Evolutionary conservation across 2,888 invertebrate genomes (phyloP), one percentile per base, ranked within the genome.

Genomic region (Drosophila vallismaia): DNA sequence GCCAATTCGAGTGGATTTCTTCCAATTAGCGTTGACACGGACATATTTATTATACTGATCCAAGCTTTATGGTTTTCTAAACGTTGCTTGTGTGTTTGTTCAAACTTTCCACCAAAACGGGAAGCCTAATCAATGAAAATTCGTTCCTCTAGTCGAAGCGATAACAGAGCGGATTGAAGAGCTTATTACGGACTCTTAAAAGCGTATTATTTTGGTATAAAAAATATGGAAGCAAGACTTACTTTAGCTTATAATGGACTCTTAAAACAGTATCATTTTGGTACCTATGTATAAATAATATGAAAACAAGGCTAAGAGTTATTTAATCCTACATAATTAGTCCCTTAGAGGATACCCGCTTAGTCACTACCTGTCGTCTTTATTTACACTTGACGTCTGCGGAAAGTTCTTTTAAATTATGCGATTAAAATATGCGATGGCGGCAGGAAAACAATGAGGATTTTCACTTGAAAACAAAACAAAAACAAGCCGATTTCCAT

Each of bases 401-500:
- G 51, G 40, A 14, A 42, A 45, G 36, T 36, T 51, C 62, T 49
- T 52, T 81, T 80, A 78, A 81, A 86, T 74, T 74, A 77, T 80
- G 85, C 78, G 84, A 83, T 86, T 86, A 83, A 75, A 19, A 2
- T 19, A 19, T 19, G 19, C 19, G 19, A 2, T 74, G 67, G 63
- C 62, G 70, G 49, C 54, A 19, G 63, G 64, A 42, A 75, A 67
- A 75, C 85, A 87, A 84, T 85, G 73, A 79, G 82, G 82, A 87
- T 84, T 87, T 84, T 84, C 82, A 82, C 72, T 85, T 82, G 77
- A 81, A 70, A 85, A 19, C 19, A 19, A 75, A 75, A 75, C 82
- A 76, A 76, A 83, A 86, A 76, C 81, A 76, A 77, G 80, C 83
- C 72, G 66, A 80, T 83, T 86, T 86, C 77, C 80, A 80, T 80